These are phyloP conservation scores for Carassius gibelio DNA, from an alignment of 2,113 vertebrate genomes.

Conservation along the genomic window DNA sequence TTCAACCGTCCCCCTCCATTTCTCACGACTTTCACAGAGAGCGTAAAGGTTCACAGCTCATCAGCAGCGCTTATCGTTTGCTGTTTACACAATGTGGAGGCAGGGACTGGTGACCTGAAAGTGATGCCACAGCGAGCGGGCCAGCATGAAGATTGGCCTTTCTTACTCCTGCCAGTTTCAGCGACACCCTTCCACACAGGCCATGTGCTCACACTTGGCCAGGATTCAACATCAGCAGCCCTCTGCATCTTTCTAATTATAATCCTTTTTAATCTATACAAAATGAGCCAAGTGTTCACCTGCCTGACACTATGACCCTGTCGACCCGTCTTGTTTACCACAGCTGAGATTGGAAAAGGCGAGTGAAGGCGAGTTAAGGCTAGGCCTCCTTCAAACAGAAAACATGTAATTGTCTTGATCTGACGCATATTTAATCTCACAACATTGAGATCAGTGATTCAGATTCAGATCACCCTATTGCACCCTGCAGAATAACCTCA, in stretches of 20 bases:
- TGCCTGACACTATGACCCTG: constrained; percentile 47
- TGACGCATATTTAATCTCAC: constrained; percentile 48
- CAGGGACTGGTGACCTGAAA: background rate
- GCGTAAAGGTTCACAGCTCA: background rate
- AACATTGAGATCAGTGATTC: constrained; percentile 13
- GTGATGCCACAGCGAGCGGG: constrained; percentile 6
- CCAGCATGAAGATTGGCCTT: constrained; percentile 11
- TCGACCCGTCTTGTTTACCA: constrained; percentile 18
- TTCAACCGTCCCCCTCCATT: background rate
- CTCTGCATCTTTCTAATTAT: constrained; percentile 56
- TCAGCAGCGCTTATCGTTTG: constrained; percentile 14
- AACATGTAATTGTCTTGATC: constrained; percentile 30
- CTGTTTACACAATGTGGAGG: constrained; percentile 10
- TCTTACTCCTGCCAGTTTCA: constrained; percentile 35
- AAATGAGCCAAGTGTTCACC: constrained; percentile 46
- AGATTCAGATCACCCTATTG: constrained; percentile 41
- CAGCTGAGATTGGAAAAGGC: constrained; percentile 40
- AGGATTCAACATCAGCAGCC: constrained; percentile 50
- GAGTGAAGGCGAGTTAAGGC: constrained; percentile 53
- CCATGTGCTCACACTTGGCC: constrained; percentile 43
- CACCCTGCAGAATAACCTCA: constrained; percentile 10
- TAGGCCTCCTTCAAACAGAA: constrained; percentile 24
- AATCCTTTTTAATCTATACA: constrained; percentile 58
- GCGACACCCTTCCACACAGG: constrained; percentile 32
- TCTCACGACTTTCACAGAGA: background rate